Evolutionary conservation across 2,113 vertebrate species (phyloP).

Genomic region (Chlorodrepanis virens): DNA sequence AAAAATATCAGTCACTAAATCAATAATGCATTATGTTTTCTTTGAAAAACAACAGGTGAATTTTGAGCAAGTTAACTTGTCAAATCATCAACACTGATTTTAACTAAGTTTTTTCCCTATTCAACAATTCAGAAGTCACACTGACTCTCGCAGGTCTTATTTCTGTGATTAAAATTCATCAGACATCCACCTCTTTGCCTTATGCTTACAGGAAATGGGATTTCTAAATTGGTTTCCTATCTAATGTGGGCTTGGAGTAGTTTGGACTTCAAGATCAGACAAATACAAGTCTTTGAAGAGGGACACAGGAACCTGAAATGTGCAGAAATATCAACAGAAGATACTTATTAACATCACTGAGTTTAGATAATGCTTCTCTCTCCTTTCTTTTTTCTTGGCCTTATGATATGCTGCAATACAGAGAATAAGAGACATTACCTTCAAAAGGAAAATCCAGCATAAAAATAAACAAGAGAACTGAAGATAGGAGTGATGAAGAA

Average conservation of each 20-base stretch:
- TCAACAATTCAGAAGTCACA: neutral
- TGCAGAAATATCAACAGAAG: neutral
- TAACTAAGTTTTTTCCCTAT: neutral
- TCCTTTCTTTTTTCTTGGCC: neutral
- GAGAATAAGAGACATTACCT: neutral
- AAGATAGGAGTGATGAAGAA: neutral
- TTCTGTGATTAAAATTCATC: constrained; percentile 13
- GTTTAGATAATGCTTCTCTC: neutral
- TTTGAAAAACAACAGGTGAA: neutral
- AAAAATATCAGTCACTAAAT: neutral
- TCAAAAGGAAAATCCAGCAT: neutral
- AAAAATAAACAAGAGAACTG: neutral
- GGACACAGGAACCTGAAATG: neutral
- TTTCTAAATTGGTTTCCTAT: neutral
- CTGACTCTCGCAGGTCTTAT: neutral
- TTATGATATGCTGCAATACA: neutral
- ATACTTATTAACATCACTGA: neutral
- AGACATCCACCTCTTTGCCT: neutral
- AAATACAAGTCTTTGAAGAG: neutral
- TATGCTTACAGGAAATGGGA: neutral
- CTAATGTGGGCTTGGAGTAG: neutral
- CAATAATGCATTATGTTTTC: neutral
- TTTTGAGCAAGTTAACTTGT: neutral
- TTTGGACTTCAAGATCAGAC: neutral
- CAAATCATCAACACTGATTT: neutral